These are phyloP conservation scores for Helicorthomorpha holstii DNA, from an alignment of 1,140 invertebrate genomes.

Conservation along the genomic window DNA sequence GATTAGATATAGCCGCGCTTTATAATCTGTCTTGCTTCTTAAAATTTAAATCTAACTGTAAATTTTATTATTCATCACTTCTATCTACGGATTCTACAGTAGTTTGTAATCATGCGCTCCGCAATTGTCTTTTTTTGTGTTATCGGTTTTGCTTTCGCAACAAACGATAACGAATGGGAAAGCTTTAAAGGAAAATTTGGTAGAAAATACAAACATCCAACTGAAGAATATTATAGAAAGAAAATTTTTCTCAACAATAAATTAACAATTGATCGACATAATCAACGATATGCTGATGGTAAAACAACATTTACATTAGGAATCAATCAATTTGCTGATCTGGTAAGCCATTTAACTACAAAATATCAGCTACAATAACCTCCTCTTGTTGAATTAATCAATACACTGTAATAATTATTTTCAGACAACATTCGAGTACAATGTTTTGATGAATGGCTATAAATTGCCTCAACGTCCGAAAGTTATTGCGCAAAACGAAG, in stretches of 20 bases:
- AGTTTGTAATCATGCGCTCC: too few relatives aligned
- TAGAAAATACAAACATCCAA: conserved; percentile 48
- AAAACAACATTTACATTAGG: background rate
- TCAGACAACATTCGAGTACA: too few relatives aligned
- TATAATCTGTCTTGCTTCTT: too few relatives aligned
- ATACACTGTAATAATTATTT: too few relatives aligned
- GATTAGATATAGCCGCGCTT: too few relatives aligned
- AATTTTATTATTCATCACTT: too few relatives aligned
- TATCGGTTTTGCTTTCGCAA: too few relatives aligned
- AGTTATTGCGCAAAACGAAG: background rate
- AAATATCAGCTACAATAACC: background rate
- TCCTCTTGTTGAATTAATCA: background rate
- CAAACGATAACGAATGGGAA: too few relatives aligned
- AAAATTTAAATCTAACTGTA: too few relatives aligned
- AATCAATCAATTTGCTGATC: conserved; percentile 6
- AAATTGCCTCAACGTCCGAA: background rate
- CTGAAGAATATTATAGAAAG: conserved; percentile 63
- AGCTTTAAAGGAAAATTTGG: too few relatives aligned
- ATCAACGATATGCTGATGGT: conserved; percentile 32
- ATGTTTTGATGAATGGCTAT: background rate
- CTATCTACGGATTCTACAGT: too few relatives aligned
- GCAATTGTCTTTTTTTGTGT: too few relatives aligned
- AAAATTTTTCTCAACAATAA: conserved; percentile 78
- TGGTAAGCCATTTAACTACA: conserved; percentile 27
- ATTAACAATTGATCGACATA: conserved; percentile 67